Evolutionary conservation across 37 sponge, comb jelly and placozoan genomes (phyloP).

Genomic region (Theonella swinhoei): DNA sequence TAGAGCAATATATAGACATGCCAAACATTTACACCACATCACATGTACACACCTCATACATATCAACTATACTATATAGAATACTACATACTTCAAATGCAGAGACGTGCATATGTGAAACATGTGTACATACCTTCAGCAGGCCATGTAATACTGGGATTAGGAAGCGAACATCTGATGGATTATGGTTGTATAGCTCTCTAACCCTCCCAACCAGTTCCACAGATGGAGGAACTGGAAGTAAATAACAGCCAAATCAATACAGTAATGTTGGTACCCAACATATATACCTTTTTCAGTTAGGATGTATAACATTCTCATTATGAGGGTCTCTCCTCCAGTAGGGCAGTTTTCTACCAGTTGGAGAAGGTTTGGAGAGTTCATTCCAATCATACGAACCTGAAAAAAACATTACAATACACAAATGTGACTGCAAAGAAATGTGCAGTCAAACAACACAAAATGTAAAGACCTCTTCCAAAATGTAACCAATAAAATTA

Average conservation of each 20-base stretch:
- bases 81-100: conserved; percentile 1
- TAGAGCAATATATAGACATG: no score
- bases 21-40: no score
- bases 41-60: not conserved
- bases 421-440: not conserved
- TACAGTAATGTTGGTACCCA: no score
- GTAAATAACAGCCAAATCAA: not conserved
- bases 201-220: conserved; percentile 81
- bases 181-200: conserved; percentile 80
- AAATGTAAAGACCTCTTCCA: not conserved
- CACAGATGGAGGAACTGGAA: conserved; percentile 50
- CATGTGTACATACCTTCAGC: conserved; percentile 79
- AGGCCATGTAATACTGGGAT: conserved; percentile 96
- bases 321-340: conserved; percentile 95
- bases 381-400: conserved; percentile 85
- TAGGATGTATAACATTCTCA: conserved; percentile 92
- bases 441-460: not conserved
- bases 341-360: conserved; percentile 89
- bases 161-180: conserved; percentile 88
- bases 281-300: conserved; percentile 84
- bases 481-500: no score
- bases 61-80: no score
- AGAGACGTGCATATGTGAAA: not conserved
- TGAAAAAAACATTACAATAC: conserved; percentile 10
- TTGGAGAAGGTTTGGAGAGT: conserved; percentile 78